Evolutionary conservation across 2,888 invertebrate genomes (phyloP).

Genomic region (Sepioteuthis lessoniana): DNA sequence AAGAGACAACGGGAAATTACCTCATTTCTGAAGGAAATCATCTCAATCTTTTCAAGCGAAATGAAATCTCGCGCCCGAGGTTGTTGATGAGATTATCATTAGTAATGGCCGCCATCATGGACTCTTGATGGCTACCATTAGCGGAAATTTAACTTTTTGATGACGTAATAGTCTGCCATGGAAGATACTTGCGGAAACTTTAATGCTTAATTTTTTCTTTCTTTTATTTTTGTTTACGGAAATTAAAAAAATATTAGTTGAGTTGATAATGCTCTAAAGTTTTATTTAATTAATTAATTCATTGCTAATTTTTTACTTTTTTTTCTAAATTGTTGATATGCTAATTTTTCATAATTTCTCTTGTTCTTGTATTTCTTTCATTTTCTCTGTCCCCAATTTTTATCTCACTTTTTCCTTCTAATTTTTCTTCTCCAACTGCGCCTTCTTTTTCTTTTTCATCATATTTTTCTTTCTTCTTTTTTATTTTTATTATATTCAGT

Average conservation of each 20-base stretch:
- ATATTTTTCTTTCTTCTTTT: constrained; percentile 43
- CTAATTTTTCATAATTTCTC: background rate
- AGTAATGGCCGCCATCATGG: background rate
- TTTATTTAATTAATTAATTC: no score
- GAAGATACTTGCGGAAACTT: no score
- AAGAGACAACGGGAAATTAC: background rate
- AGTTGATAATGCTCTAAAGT: no score
- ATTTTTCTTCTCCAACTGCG: background rate
- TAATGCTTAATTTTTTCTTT: no score
- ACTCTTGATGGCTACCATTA: no score
- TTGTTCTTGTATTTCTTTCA: background rate
- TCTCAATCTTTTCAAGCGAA: background rate
- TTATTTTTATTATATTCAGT: background rate
- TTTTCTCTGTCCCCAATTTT: background rate
- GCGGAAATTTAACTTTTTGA: no score
- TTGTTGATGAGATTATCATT: background rate
- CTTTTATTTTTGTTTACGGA: no score
- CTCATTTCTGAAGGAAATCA: background rate
- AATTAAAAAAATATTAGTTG: no score
- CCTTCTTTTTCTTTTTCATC: constrained; percentile 13
- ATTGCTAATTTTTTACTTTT: background rate
- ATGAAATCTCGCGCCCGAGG: background rate
- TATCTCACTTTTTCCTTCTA: background rate
- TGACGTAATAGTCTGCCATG: no score
- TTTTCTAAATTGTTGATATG: background rate